A percentile compares a stretch with the other conserved stretches of the same genome.
phyloP scores from a whole-genome alignment of 1,140 invertebrate species.

The Macrotrachela quadricornifera region DNA sequence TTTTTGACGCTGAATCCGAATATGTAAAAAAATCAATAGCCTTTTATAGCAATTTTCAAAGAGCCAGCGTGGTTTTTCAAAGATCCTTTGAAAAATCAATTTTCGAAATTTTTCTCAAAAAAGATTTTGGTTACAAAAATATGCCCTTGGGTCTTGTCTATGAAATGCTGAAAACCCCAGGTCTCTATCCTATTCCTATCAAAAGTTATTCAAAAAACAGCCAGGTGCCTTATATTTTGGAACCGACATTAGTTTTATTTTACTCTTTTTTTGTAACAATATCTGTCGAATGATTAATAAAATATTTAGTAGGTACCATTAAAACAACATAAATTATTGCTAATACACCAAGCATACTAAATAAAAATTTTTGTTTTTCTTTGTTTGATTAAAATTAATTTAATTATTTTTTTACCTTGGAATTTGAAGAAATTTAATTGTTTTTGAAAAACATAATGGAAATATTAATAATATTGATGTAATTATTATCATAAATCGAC shows the following conservation, averaged over 20 bases:
- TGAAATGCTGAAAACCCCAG: no score
- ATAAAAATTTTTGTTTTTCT: constrained; percentile 2
- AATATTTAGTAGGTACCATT: constrained; percentile 40
- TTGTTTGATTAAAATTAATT: constrained; percentile 6
- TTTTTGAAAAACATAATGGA: constrained; percentile 44
- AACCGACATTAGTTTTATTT: constrained; percentile 6
- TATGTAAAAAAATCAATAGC: no score
- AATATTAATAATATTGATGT: constrained; percentile 38
- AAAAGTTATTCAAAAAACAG: no score
- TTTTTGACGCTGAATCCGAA: no score
- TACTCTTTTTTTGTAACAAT: constrained; percentile 24
- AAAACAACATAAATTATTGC: constrained; percentile 43
- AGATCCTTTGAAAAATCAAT: no score
- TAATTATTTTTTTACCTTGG: constrained; percentile 28
- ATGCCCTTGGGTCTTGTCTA: no score
- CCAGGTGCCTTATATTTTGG: no score
- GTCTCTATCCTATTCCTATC: no score
- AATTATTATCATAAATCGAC: constrained; percentile 38
- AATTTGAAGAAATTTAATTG: constrained; percentile 44
- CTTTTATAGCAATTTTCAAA: no score
- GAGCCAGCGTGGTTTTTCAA: no score
- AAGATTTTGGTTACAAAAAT: no score
- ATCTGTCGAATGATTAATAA: constrained; percentile 16
- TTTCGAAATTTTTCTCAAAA: no score
- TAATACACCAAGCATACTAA: constrained; percentile 42